Base-by-base conservation (phyloP, 1,140 invertebrate species). In the Sipha flava region DNA sequence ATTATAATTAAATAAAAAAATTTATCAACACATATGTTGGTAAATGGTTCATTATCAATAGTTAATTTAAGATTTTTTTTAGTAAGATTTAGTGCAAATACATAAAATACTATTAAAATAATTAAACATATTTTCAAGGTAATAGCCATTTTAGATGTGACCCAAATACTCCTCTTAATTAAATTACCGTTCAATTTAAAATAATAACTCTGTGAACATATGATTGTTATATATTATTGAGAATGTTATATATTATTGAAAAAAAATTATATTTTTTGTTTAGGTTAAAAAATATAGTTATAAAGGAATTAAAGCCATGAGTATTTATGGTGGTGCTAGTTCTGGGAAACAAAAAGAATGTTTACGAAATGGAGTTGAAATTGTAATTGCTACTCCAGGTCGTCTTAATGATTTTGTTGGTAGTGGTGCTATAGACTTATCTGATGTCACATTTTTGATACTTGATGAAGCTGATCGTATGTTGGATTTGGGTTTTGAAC, bases 391-490 rank as follows among this genome's bases (percentile, higher is more conserved):
- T 2, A 96, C 94, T 34, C 94, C 94, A 2, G 94, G 94, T n/a
- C 87, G 94, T 79, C 87, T 96, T 0, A 95, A 94, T 85, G 94
- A 96, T 87, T 86, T 96, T 16, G 82, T 90, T 88, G 47, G 86
- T 88, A 84, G 88, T 73, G 84, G 84, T 85, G 80, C 79, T 54
- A 66, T 73, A 49, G 66, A 72, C n/a, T 37, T 80, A 54, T 40
- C 79, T 23, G 59, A 79, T 79, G 91, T 95, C 29, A 94, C 94
- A 0, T 97, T 94, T 85, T 87, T 98, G 57, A 93, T 96, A n/a
- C 86, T 96, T n/a, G 95, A 97, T 86, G 95, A 96, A 87, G 95
- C 94, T 1, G 93, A 95, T 85, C 88, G 93, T 64, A 95, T 95
- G 92, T 85, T 93, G 73, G 93, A 95, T 82, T 91, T 95, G 91